A percentile compares a stretch with the other conserved stretches of the same genome.
phyloP scores from a whole-genome alignment of 2,888 invertebrate species.

The Ramazzottius varieornatus region DNA sequence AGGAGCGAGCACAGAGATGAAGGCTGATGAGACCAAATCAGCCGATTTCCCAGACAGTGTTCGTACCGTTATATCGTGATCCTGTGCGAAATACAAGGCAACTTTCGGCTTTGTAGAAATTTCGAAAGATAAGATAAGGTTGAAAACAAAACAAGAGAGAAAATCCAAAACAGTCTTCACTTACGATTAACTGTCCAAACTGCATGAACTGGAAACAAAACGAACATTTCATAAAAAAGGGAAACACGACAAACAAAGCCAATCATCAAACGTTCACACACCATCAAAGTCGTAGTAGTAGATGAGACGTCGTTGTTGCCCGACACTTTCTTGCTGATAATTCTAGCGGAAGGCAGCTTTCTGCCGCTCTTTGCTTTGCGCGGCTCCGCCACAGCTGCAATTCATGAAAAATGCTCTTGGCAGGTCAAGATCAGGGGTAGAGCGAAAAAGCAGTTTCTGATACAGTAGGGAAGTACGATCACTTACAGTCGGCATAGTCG shows the following conservation, averaged over 20 bases:
- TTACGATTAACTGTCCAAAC: background rate
- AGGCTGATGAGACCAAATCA: too few relatives aligned
- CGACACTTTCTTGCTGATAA: background rate
- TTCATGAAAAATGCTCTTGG: too few relatives aligned
- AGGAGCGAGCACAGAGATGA: too few relatives aligned
- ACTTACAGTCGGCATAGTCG: conserved; percentile 54
- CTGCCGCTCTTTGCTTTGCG: background rate
- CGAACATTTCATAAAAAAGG: too few relatives aligned
- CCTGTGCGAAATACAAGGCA: background rate
- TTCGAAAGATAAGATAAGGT: background rate
- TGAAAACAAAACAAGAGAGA: background rate
- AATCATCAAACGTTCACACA: too few relatives aligned
- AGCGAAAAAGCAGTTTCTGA: too few relatives aligned
- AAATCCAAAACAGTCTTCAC: background rate
- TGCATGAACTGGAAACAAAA: background rate
- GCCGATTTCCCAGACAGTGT: too few relatives aligned
- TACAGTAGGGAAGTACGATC: too few relatives aligned
- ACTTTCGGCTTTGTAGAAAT: too few relatives aligned
- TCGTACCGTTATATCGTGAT: background rate
- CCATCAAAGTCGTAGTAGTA: background rate
- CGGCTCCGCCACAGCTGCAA: background rate
- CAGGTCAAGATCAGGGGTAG: too few relatives aligned
- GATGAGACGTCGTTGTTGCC: background rate
- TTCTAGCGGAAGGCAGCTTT: background rate
- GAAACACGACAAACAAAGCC: too few relatives aligned